phyloP scores from a whole-genome alignment of 2,797 vertebrate species.

The Threskiornis aethiopicus region DNA sequence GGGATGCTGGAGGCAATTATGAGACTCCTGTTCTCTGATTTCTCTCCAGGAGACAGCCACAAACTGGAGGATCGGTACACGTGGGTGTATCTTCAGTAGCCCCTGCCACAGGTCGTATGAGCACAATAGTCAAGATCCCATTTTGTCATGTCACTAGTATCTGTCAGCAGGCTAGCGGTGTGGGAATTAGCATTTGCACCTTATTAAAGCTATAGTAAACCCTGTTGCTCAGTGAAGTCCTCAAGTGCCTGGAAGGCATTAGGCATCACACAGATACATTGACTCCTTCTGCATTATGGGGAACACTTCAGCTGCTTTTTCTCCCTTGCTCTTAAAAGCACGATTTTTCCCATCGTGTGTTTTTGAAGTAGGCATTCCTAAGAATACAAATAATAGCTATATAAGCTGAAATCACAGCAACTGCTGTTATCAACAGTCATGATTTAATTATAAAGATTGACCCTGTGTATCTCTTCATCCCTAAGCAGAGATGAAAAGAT shows the following conservation, averaged over 20 bases:
- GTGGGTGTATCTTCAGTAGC: not conserved
- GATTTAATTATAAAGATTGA: slow-evolving; percentile 40
- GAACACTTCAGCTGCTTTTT: slow-evolving; percentile 1
- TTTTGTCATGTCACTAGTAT: not conserved
- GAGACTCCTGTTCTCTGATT: not conserved
- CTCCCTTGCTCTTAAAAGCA: not conserved
- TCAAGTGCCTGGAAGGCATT: slow-evolving; percentile 19
- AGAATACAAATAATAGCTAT: not conserved
- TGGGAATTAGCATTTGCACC: slow-evolving; percentile 29
- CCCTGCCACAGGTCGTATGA: not conserved
- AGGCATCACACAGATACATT: not conserved
- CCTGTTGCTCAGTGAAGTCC: not conserved
- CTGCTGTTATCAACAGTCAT: not conserved
- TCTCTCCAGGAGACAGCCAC: not conserved
- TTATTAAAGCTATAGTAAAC: slow-evolving; percentile 22
- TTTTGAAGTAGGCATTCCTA: slow-evolving; percentile 20
- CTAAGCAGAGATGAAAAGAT: not conserved
- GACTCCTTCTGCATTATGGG: not conserved
- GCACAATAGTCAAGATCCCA: not conserved
- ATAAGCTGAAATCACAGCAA: slow-evolving; percentile 8
- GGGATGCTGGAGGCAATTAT: slow-evolving; percentile 6
- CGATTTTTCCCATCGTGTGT: not conserved
- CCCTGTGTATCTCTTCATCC: not conserved
- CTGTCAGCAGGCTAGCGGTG: not conserved
- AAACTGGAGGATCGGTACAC: not conserved